Conservation (phyloP, 2,113 vertebrate genomes). For the Callithrix jacchus region DNA sequence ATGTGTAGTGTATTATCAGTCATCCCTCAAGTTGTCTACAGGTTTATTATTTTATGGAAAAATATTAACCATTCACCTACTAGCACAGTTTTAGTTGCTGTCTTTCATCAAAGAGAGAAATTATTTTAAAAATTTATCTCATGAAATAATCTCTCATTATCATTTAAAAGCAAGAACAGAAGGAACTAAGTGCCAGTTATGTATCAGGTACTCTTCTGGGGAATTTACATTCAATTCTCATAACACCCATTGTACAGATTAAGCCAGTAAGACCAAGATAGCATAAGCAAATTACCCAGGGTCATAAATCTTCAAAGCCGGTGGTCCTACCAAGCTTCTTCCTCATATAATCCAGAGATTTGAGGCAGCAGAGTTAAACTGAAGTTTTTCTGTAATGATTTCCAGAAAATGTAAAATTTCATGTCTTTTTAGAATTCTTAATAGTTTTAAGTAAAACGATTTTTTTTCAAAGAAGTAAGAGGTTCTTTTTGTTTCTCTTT, state of each 20-base stretch:
- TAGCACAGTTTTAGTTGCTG: neutral
- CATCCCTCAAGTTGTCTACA: neutral
- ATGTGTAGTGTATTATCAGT: neutral
- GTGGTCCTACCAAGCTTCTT: neutral
- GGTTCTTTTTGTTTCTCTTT: neutral
- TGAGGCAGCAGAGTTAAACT: neutral
- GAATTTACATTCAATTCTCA: neutral
- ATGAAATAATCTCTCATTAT: neutral
- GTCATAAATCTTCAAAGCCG: neutral
- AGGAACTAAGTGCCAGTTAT: neutral
- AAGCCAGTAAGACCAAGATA: neutral
- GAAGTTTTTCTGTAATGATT: neutral
- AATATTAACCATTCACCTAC: neutral
- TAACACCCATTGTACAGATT: neutral
- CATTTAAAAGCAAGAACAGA: neutral
- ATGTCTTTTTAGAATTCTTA: neutral
- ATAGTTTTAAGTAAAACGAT: conserved; percentile 9
- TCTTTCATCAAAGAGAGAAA: conserved; percentile 3
- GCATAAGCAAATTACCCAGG: neutral
- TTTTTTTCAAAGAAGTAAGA: neutral
- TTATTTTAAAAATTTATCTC: neutral
- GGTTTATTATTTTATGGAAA: neutral
- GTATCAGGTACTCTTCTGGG: neutral
- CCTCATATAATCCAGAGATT: neutral
- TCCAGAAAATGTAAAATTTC: conserved; percentile 23